Evolutionary conservation across 2,797 vertebrate species (phyloP).

Genomic region (Schizopygopsis pylzovi): DNA sequence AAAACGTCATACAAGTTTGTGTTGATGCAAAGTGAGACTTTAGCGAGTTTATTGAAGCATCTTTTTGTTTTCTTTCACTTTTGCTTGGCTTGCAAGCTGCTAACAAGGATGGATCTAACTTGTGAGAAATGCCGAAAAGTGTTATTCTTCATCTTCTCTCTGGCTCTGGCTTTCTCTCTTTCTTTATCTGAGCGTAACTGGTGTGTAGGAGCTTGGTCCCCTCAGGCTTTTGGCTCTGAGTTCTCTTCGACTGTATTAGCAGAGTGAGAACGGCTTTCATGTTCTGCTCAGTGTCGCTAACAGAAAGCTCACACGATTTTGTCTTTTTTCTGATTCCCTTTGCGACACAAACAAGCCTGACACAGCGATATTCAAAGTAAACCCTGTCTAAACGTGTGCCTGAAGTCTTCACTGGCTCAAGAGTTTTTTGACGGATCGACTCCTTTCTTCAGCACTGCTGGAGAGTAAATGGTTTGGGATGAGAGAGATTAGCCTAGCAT

Average conservation of each 20-base stretch:
- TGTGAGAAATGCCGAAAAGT: slow-evolving; percentile 9
- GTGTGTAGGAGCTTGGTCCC: slow-evolving; percentile 41
- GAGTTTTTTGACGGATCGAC: slow-evolving; percentile 3
- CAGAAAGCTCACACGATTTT: slow-evolving; percentile 27
- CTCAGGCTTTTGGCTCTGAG: slow-evolving; percentile 41
- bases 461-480: slow-evolving; percentile 27
- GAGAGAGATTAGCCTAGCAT: slow-evolving; percentile 31
- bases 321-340: slow-evolving; percentile 26
- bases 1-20: not conserved
- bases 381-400: slow-evolving; percentile 13
- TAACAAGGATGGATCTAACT: slow-evolving; percentile 36
- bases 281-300: slow-evolving; percentile 22
- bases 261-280: slow-evolving; percentile 42
- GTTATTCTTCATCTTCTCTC: slow-evolving; percentile 31
- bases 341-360: slow-evolving; percentile 8
- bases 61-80: not conserved
- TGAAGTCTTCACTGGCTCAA: not conserved
- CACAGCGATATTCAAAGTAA: slow-evolving; percentile 36
- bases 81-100: slow-evolving; percentile 15
- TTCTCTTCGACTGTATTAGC: slow-evolving; percentile 39
- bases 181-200: slow-evolving; percentile 29
- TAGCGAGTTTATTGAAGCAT: not conserved
- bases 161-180: not conserved
- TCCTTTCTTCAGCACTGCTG: slow-evolving; percentile 12
- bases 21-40: slow-evolving; percentile 10